Evolutionary conservation across 2,888 invertebrate genomes (phyloP).

Genomic region (Tuta absoluta): DNA sequence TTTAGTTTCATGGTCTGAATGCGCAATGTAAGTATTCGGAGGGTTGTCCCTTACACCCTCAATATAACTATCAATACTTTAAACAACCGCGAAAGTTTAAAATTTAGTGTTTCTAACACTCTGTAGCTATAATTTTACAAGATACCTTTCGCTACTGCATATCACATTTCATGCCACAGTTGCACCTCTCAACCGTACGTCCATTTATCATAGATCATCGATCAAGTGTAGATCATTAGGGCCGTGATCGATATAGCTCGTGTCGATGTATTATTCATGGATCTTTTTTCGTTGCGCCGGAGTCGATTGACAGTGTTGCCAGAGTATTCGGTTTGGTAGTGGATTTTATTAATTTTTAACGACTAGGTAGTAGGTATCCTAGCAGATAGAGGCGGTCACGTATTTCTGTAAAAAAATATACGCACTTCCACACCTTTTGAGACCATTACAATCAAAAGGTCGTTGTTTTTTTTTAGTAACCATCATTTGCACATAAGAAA

Average conservation of each 20-base stretch:
- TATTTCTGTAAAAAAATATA: too few relatives aligned
- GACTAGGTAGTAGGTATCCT: too few relatives aligned
- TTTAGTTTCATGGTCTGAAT: too few relatives aligned
- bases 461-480: too few relatives aligned
- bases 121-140: neutral
- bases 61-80: too few relatives aligned
- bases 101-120: neutral
- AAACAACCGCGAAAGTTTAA: too few relatives aligned
- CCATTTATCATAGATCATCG: slow-evolving; percentile 44
- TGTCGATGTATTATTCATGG: slow-evolving; percentile 38
- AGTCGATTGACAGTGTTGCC: neutral
- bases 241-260: slow-evolving; percentile 35
- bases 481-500: too few relatives aligned
- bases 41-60: too few relatives aligned
- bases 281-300: slow-evolving; percentile 30
- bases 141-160: neutral
- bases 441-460: too few relatives aligned
- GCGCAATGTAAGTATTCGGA: too few relatives aligned
- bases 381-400: too few relatives aligned
- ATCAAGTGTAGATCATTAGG: slow-evolving; percentile 44
- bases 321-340: neutral
- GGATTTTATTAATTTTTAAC: neutral
- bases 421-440: too few relatives aligned
- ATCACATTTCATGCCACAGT: neutral
- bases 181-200: slow-evolving; percentile 20